Conservation (phyloP, 92 coral and sea anemone genomes). For the Palythoa caribaeorum region DNA sequence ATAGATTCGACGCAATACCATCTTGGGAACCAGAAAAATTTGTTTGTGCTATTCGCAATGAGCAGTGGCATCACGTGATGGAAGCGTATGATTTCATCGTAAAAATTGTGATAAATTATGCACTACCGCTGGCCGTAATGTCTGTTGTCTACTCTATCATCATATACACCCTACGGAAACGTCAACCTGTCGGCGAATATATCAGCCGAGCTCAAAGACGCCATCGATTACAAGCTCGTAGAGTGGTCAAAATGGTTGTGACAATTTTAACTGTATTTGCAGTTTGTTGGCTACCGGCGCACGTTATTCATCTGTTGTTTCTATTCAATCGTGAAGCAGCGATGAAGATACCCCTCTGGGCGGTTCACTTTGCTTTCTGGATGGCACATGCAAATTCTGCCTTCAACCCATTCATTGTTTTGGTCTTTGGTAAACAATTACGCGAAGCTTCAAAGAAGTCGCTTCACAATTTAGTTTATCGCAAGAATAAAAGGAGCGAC, state of each 20-base stretch:
- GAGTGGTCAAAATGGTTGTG: slow-evolving; percentile 39
- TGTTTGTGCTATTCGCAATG: background rate
- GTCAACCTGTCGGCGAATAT: slow-evolving; percentile 34
- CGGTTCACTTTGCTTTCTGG: slow-evolving; percentile 4
- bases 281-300: slow-evolving; percentile 46
- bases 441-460: slow-evolving; percentile 35
- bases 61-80: background rate
- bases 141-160: slow-evolving; percentile 31
- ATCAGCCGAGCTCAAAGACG: slow-evolving; percentile 21
- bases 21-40: background rate
- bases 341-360: background rate
- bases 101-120: slow-evolving; percentile 14
- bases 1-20: slow-evolving; percentile 18
- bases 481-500: background rate
- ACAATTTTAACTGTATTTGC: slow-evolving; percentile 43
- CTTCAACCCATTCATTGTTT: slow-evolving; percentile 20
- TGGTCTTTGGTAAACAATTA: slow-evolving; percentile 21
- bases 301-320: slow-evolving; percentile 5
- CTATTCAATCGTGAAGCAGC: slow-evolving; percentile 19
- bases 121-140: slow-evolving; percentile 7
- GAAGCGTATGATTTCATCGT: slow-evolving; percentile 8
- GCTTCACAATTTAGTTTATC: background rate
- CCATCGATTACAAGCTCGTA: slow-evolving; percentile 38
- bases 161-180: slow-evolving; percentile 13
- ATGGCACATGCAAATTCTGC: slow-evolving; percentile 39